Base-by-base conservation (phyloP, 2,888 invertebrate genomes). In the Drosophila heteroneura region DNA sequence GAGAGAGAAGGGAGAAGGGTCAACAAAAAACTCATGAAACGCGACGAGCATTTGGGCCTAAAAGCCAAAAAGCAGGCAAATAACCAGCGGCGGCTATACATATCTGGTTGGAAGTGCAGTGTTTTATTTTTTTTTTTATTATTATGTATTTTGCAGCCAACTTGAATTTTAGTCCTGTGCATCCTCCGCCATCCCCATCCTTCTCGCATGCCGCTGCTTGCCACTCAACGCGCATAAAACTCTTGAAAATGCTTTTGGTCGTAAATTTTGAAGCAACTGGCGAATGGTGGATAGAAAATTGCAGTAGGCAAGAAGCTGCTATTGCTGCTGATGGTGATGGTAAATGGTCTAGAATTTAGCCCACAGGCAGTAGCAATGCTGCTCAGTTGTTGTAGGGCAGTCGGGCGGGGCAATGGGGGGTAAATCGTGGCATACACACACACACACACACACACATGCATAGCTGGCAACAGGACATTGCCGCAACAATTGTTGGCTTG, bases 181-280 rank as follows among this genome's bases (percentile, higher is more conserved):
- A 66, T 16, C 53, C 51, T 14, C 35, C 14, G 3, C 14, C 35
- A 35, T 14, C 35, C 32, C 14, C 35, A 35, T 14, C 32, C 32
- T 28, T 14, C 39, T n/a, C 39, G 37, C 28, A 41, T 30, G 16
- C 35, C 41, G 26, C 53, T 41, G 69, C 76, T 47, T 76, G 81
- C 79, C 76, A 83, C 83, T 83, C 81, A 85, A 74, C 79, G 88
- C 71, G 83, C 75, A 89, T 83, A 86, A 86, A 89, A 87, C 88
- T 85, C 88, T 87, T 88, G 88, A 89, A 87, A 87, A 85, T 89
- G 88, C 82, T 89, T 89, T 87, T 88, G 86, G 78, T 89, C 86
- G 88, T 87, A 87, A 87, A 89, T 87, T 86, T 83, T 82, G 75
- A 85, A 86, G 87, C 87, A 89, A 86, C 87, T 83, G 78, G 81